Conservation (phyloP, 2,888 invertebrate genomes). For the Tetheella fluctuosa region DNA sequence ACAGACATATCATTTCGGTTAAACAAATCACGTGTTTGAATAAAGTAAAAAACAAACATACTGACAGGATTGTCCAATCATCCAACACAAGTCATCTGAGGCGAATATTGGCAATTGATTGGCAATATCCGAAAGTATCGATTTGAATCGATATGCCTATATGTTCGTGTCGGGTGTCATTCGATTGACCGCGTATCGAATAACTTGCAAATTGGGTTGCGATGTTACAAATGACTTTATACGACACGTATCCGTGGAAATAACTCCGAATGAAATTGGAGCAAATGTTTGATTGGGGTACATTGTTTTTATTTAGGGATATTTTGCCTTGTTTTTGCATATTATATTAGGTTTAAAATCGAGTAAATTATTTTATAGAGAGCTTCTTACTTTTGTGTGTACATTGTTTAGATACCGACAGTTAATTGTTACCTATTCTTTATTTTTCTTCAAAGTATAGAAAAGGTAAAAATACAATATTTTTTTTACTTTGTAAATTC, state of each 20-base stretch:
- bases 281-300: not conserved
- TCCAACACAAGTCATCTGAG: constrained; percentile 15
- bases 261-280: not conserved
- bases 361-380: too few species aligned
- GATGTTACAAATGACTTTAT: constrained; percentile 11
- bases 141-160: constrained; percentile 19
- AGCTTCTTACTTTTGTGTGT: too few species aligned
- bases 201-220: constrained; percentile 21
- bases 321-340: too few species aligned
- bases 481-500: too few species aligned
- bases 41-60: not conserved
- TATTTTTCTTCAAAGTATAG: too few species aligned
- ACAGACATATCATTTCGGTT: too few species aligned
- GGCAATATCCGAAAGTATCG: constrained; percentile 33
- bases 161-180: constrained; percentile 12
- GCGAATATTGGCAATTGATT: constrained; percentile 32
- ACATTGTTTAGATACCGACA: too few species aligned
- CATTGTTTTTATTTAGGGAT: not conserved
- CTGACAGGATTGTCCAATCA: constrained; percentile 17
- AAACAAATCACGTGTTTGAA: too few species aligned
- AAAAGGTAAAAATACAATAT: too few species aligned
- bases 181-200: constrained; percentile 25
- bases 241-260: not conserved
- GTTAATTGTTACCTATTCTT: too few species aligned
- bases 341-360: too few species aligned